phyloP scores from a whole-genome alignment of 1,140 invertebrate species.

The Mizuhopecten yessoensis region DNA sequence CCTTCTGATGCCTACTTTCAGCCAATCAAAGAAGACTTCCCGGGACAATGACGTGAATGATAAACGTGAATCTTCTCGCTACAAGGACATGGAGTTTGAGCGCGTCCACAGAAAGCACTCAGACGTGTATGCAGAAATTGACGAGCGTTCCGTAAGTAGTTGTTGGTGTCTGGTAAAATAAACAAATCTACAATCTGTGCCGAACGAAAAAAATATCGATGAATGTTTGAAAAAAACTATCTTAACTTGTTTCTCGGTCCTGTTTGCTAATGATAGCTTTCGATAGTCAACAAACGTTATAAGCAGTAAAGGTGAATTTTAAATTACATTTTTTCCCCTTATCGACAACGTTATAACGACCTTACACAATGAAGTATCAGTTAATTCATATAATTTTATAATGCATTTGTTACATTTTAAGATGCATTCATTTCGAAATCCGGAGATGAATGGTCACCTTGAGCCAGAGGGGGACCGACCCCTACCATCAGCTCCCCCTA shows the following conservation, averaged over 20 bases:
- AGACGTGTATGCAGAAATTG: not conserved
- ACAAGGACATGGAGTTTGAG: conserved; percentile 1
- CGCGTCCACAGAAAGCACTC: not conserved
- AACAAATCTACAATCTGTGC: too few species aligned
- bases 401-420: not conserved
- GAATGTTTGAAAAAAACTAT: too few species aligned
- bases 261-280: too few species aligned
- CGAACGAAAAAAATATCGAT: too few species aligned
- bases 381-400: too few species aligned
- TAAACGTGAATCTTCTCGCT: conserved; percentile 5
- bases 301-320: too few species aligned
- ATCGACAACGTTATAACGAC: too few species aligned
- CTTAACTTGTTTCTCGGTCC: too few species aligned
- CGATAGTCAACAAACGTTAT: too few species aligned
- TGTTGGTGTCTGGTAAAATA: too few species aligned
- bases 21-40: conserved; percentile 8
- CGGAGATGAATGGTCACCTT: not conserved
- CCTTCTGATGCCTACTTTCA: not conserved
- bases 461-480: not conserved
- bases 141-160: not conserved
- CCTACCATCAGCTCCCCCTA: not conserved
- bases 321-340: too few species aligned
- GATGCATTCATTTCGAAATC: not conserved
- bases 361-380: too few species aligned
- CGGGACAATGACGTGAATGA: not conserved